Conservation (phyloP, 2,888 invertebrate species). For the Caenorhabditis panamensis region DNA sequence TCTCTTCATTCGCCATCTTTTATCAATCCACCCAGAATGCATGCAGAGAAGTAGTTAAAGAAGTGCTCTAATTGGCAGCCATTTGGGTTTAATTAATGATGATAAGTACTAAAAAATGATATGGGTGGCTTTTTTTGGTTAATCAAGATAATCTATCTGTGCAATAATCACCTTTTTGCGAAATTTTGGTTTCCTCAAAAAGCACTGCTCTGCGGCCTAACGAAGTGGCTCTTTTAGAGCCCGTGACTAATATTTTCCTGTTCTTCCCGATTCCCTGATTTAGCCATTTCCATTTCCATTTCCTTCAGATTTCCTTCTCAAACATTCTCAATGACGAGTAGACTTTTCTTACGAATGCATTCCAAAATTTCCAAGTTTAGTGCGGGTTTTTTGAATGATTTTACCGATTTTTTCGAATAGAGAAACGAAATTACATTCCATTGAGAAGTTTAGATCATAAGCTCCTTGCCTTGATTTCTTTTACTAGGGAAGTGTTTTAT, state of each 20-base stretch:
- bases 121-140: constrained; percentile 4
- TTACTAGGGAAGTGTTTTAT: too few species aligned
- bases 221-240: too few species aligned
- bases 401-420: not conserved
- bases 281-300: too few species aligned
- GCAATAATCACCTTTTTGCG: constrained; percentile 36
- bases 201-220: too few species aligned
- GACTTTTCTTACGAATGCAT: constrained; percentile 18
- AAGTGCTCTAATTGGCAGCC: constrained; percentile 11
- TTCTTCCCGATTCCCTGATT: too few species aligned
- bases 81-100: not conserved
- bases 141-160: constrained; percentile 2
- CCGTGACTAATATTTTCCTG: too few species aligned
- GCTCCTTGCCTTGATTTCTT: too few species aligned
- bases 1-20: not conserved
- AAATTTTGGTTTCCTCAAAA: too few species aligned
- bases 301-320: not conserved
- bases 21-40: not conserved
- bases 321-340: constrained; percentile 5
- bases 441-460: too few species aligned
- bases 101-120: not conserved
- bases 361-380: constrained; percentile 16
- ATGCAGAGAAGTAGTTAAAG: constrained; percentile 1
- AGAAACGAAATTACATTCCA: too few species aligned
- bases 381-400: constrained; percentile 14